Evolutionary conservation across 2,888 invertebrate species (phyloP), one percentile per base, ranked within the genome.

Genomic region (Apotomis betuletana): DNA sequence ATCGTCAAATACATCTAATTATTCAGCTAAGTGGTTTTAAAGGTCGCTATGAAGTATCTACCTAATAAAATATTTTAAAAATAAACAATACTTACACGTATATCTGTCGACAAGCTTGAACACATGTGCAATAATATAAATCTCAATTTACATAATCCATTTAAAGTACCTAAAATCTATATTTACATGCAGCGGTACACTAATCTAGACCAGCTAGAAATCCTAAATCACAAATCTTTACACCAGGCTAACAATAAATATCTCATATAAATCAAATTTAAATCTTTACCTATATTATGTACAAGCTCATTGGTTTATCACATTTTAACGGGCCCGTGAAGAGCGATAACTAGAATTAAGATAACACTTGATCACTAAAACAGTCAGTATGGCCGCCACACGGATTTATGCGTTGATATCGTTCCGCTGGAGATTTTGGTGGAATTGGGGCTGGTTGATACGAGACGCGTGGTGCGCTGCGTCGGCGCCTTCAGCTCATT

Each of bases 371-470:
- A 81, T 70, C 80, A 83, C 83, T 82, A 79, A 57, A 72, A 85
- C 68, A 78, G 85, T 92, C 94, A 96, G 93, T 96, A 96, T 70
- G 96, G 96, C 81, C 96, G 90, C 96, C 96, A 96, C 49, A 96
- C 96, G 12, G 95, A 94, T 91, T 96, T 96, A 74, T 95, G 94
- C 61, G 94, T 90, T 44, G 94, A 88, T 84, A 94, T 93, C 75
- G 92, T 83, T 64, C 94, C 90, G 77, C 92, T 93, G 71, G 92
- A 91, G 67, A 95, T 89, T 89, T 95, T 96, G 3, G 95, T 95
- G 73, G 94, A 93, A 41, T 92, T 94, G 3, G 94, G 92, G 82
- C 92, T 94, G 46, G 90, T 85, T 1, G 92, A 90, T 0, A 90
- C 80, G 15, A 87, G 84, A 74, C 90, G 85, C 0, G 90, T 94